Percentiles rank a stretch among this genome's conserved stretches.
phyloP scores from a whole-genome alignment of 2,797 vertebrate species.

The Spinus olivaceus region DNA sequence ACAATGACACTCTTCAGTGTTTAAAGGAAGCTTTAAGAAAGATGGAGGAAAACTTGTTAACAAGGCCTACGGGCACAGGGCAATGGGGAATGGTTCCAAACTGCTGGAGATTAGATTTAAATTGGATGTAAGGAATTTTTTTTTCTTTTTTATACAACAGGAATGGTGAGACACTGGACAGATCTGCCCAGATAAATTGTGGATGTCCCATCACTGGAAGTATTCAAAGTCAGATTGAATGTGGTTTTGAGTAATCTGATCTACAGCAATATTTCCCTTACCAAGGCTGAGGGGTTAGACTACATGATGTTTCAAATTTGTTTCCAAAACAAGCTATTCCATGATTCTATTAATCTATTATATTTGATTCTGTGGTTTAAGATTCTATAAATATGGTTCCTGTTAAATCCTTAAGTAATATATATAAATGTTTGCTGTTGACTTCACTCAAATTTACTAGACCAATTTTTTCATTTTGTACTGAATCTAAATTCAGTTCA shows the following conservation, averaged over 20 bases:
- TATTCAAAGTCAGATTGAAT: background rate
- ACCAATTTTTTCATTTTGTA: background rate
- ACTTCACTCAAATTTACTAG: background rate
- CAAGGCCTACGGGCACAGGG: accelerated
- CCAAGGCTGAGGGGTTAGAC: background rate
- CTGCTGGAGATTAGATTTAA: background rate
- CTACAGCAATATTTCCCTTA: background rate
- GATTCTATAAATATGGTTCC: background rate
- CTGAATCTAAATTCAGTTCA: background rate
- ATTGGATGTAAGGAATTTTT: too few species aligned
- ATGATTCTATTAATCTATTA: background rate
- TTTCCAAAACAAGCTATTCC: background rate
- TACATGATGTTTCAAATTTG: background rate
- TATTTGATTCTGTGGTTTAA: background rate
- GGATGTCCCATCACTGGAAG: background rate
- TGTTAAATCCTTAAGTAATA: background rate
- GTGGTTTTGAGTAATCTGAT: background rate
- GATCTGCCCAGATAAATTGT: background rate
- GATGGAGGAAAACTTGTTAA: background rate
- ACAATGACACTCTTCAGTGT: background rate
- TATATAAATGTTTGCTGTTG: background rate
- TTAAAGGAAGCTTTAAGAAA: background rate
- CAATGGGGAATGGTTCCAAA: background rate
- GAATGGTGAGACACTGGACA: background rate
- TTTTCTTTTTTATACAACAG: too few species aligned